Percentiles rank a stretch among this genome's conserved stretches.
Conservation (phyloP, 2,888 invertebrate species). For the Macropis europaea region DNA sequence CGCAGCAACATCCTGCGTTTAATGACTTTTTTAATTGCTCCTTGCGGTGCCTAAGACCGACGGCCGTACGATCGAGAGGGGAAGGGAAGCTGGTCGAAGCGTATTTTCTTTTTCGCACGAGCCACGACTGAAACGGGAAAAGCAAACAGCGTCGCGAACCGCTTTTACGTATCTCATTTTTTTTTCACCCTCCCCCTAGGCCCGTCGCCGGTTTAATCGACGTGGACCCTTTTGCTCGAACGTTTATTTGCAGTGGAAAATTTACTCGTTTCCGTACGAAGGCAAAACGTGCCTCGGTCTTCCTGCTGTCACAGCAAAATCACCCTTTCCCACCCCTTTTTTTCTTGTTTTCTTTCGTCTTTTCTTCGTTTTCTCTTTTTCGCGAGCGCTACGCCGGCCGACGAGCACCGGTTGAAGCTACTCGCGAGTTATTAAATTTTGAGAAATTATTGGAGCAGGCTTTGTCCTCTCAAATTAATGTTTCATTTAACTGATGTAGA, state of each 20-base stretch:
- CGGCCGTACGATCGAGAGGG: slow-evolving; percentile 8
- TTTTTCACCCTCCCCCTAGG: slow-evolving; percentile 12
- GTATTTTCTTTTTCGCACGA: neutral
- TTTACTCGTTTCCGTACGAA: slow-evolving; percentile 61
- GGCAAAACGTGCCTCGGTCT: slow-evolving; percentile 8
- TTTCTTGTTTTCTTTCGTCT: neutral
- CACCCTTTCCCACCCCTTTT: neutral
- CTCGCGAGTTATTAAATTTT: slow-evolving; percentile 35
- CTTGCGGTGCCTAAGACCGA: slow-evolving; percentile 20
- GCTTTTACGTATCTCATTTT: slow-evolving; percentile 36
- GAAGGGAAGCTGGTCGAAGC: neutral
- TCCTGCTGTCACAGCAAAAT: slow-evolving; percentile 21
- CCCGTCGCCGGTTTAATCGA: slow-evolving; percentile 51
- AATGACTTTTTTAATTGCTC: slow-evolving; percentile 62
- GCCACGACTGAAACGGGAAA: slow-evolving; percentile 19
- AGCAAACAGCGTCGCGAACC: slow-evolving; percentile 34
- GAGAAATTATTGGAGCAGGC: neutral
- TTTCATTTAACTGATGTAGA: neutral
- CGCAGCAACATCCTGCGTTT: slow-evolving; percentile 35
- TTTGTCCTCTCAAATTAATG: slow-evolving; percentile 8
- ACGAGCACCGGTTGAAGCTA: neutral
- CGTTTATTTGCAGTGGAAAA: slow-evolving; percentile 67
- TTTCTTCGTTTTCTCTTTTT: neutral
- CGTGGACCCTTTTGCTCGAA: slow-evolving; percentile 38
- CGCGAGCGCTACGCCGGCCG: neutral